Base-by-base conservation (phyloP, 1,140 invertebrate genomes). In the Phthorimaea operculella region DNA sequence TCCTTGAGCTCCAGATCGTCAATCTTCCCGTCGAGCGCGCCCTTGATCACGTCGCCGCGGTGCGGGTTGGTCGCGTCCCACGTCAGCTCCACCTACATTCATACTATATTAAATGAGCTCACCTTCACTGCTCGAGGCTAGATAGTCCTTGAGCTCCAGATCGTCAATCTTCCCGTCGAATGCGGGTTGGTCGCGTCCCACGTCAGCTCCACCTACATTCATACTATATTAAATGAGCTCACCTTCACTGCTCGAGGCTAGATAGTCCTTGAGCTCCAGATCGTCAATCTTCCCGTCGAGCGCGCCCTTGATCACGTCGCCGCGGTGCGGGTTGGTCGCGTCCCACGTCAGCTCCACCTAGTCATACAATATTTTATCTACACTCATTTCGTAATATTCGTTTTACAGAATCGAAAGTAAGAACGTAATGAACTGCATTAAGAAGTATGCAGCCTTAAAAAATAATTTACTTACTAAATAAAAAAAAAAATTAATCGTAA, bases 11-110 rank as follows among this genome's bases (percentile, higher is more conserved):
- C 92, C 33, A 89, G 83, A 62, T 93, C 88, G 60, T 90, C 88
- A 1, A 93, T 79, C 52, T 94, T 91, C 42, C 92, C 85, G 50
- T 73, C 68, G 0, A 78, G 65, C 5, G 85, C 85, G 50, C 69
- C 89, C 58, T 90, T 79, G 1, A 90, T 88, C 15, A 90, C 79
- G 67, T 93, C 90, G 16, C 89, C 73, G 59, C 96, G 87, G 45
- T 92, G 89, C 7, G 91, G 92, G 83, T 98, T 93, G 0, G 95
- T 98, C 72, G 98, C 94, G 84, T 99, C 98, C 98, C 98, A 99
- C 0, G 96, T 98, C 9, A 98, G 86, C 57, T 95, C 88, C 0
- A 98, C 96, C n/a, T n/a, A n/a, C n/a, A n/a, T n/a, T n/a, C n/a
- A n/a, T n/a, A n/a, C n/a, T n/a, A n/a, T n/a, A n/a, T n/a, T n/a